Percentiles rank a stretch among this genome's conserved stretches.
Evolutionary conservation across 2,888 invertebrate species (phyloP).

Genomic region (Chrysotoxum bicinctum): DNA sequence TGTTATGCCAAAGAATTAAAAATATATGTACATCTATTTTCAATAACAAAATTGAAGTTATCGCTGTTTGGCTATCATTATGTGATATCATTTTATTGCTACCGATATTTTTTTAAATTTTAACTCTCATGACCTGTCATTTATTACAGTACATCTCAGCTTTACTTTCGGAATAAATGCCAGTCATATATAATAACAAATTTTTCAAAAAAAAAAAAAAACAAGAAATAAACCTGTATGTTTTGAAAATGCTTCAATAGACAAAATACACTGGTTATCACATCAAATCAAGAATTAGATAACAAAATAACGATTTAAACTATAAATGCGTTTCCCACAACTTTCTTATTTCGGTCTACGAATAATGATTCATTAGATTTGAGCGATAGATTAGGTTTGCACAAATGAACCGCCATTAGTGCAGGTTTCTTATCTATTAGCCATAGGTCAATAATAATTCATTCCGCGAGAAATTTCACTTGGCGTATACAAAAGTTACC

Average conservation of each 20-base stretch:
- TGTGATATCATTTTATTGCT: too few relatives aligned
- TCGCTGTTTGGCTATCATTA: too few relatives aligned
- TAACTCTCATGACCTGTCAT: too few relatives aligned
- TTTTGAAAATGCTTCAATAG: not conserved
- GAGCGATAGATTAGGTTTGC: conserved; percentile 1
- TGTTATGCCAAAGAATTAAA: too few relatives aligned
- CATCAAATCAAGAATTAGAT: not conserved
- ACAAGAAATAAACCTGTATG: too few relatives aligned
- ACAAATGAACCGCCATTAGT: not conserved
- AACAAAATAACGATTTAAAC: not conserved
- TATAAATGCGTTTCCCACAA: not conserved
- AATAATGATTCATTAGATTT: conserved; percentile 3
- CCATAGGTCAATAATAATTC: conserved; percentile 1
- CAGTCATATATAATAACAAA: too few relatives aligned
- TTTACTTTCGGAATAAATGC: too few relatives aligned
- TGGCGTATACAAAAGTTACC: not conserved
- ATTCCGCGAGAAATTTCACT: not conserved
- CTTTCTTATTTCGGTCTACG: conserved; percentile 1
- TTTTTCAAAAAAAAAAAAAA: too few relatives aligned
- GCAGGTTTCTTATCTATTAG: conserved; percentile 13
- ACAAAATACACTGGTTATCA: not conserved
- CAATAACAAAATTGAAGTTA: too few relatives aligned
- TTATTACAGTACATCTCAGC: too few relatives aligned
- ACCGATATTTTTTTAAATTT: too few relatives aligned
- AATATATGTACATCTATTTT: too few relatives aligned